Conservation (phyloP, 2,113 vertebrate genomes). For the Gorsachius goisagi region DNA sequence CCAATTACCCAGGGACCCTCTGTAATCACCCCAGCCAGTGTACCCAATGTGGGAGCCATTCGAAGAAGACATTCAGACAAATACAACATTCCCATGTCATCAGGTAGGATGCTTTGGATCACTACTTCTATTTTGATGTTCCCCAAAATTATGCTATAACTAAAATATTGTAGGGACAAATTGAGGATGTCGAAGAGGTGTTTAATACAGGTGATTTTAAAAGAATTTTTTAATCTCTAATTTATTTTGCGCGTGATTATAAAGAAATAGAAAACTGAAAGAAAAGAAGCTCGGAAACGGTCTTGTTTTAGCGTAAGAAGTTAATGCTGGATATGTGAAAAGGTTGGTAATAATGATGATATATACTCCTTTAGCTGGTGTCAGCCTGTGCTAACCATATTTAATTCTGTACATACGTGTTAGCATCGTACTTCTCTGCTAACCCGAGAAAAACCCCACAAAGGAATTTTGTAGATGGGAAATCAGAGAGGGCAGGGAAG, state of each 20-base stretch:
- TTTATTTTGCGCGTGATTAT: neutral
- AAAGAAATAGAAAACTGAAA: neutral
- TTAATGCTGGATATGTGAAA: neutral
- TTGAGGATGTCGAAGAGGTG: neutral
- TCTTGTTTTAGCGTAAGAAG: neutral
- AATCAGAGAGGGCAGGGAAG: neutral
- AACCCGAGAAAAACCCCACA: neutral
- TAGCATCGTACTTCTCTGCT: neutral
- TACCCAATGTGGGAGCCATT: conserved; percentile 98
- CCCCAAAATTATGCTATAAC: neutral
- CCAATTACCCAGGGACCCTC: conserved; percentile 98
- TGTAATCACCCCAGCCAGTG: conserved; percentile 94
- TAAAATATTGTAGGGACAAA: neutral
- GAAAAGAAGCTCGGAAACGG: neutral
- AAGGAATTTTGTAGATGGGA: neutral
- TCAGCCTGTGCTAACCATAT: neutral
- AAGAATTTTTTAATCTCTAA: neutral
- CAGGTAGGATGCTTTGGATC: conserved; percentile 82
- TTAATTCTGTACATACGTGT: neutral
- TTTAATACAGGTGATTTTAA: neutral
- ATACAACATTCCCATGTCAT: conserved; percentile 98
- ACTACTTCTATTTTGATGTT: neutral
- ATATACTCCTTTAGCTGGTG: neutral
- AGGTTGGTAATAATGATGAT: neutral
- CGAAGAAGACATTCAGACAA: conserved; percentile 98